These are phyloP conservation scores for Akabosia matsudoensis DNA, from an alignment of 1,140 invertebrate species.

Conservation along the genomic window DNA sequence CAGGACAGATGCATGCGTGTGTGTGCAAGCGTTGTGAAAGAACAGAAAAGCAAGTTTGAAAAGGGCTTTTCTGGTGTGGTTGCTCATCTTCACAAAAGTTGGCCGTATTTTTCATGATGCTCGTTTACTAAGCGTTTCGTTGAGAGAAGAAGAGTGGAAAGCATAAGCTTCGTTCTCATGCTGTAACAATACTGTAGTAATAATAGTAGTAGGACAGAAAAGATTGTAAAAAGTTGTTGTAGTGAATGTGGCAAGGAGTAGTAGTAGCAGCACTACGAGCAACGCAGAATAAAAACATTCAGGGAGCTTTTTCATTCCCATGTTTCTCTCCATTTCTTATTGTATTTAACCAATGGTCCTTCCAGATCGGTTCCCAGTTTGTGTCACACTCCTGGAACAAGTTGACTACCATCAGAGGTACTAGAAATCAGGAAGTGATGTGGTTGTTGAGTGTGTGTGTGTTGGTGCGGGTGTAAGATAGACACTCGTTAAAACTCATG, in stretches of 20 bases:
- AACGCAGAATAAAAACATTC: neutral
- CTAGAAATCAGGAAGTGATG: constrained; percentile 25
- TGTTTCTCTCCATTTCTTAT: neutral
- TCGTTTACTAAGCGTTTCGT: neutral
- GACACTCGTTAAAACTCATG: neutral
- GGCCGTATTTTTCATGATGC: constrained; percentile 2
- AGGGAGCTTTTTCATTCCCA: neutral
- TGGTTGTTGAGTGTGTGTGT: neutral
- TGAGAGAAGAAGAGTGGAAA: constrained; percentile 4
- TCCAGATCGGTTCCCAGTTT: constrained; percentile 40
- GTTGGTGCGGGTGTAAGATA: neutral
- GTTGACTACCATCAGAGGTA: constrained; percentile 23
- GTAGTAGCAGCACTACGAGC: neutral
- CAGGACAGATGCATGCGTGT: neutral
- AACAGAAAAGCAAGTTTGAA: constrained; percentile 4
- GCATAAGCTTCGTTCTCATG: neutral
- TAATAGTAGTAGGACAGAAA: neutral
- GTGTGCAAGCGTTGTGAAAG: neutral
- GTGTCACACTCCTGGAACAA: constrained; percentile 39
- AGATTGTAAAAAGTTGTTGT: too few relatives aligned
- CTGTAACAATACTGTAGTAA: neutral
- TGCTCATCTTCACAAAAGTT: constrained; percentile 11
- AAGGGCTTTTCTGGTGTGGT: neutral
- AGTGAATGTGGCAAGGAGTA: neutral
- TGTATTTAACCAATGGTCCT: constrained; percentile 41